Evolutionary conservation across 2,113 vertebrate species (phyloP).

Genomic region (Sceloporus undulatus): DNA sequence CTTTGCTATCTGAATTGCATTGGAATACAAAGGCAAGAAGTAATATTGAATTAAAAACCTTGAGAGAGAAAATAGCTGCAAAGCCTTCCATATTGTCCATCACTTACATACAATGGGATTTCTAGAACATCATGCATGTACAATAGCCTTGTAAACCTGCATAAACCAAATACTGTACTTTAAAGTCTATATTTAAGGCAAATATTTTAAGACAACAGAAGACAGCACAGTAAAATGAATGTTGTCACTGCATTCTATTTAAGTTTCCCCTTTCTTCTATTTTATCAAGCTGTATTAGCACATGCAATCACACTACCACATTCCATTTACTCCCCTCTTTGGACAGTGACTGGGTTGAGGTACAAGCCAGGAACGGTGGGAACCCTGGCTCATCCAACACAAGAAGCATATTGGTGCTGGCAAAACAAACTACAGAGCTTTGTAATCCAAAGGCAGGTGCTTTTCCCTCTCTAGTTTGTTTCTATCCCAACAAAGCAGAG

Average conservation of each 20-base stretch:
- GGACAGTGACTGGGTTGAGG: not conserved
- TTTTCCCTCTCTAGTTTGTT: too few species aligned
- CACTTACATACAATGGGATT: slow-evolving; percentile 19
- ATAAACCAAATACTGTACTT: slow-evolving; percentile 14
- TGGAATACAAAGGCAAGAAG: slow-evolving; percentile 40
- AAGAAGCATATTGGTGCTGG: too few species aligned
- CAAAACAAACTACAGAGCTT: too few species aligned
- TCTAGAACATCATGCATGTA: slow-evolving; percentile 14
- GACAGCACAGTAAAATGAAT: slow-evolving; percentile 6
- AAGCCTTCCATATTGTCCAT: not conserved
- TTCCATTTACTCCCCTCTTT: not conserved
- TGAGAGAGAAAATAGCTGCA: not conserved
- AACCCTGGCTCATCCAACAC: too few species aligned
- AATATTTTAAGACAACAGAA: not conserved
- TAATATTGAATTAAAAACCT: slow-evolving; percentile 40
- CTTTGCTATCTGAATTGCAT: slow-evolving; percentile 34
- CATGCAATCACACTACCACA: not conserved
- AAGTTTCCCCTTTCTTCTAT: slow-evolving; percentile 25
- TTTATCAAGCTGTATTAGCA: not conserved
- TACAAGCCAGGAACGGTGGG: too few species aligned
- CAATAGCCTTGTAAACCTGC: not conserved
- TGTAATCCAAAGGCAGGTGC: too few species aligned
- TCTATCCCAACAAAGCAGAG: too few species aligned
- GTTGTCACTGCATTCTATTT: slow-evolving; percentile 14
- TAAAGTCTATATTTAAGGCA: slow-evolving; percentile 18